phyloP scores from a whole-genome alignment of 2,888 invertebrate genomes.

The Tyria jacobaeae region DNA sequence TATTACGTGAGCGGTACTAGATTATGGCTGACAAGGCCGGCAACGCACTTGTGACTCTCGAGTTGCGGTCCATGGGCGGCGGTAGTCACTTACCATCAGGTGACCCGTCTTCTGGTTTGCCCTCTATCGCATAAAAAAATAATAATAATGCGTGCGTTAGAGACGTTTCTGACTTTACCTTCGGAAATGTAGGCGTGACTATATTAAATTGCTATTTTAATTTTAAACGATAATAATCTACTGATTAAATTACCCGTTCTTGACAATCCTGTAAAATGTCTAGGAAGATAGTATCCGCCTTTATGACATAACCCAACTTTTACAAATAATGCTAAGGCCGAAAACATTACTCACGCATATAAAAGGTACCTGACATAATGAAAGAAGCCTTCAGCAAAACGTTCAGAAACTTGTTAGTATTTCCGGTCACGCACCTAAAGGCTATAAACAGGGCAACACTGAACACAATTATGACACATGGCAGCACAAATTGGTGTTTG shows the following conservation, averaged over 20 bases:
- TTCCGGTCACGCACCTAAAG: constrained; percentile 39
- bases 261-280: too few species aligned
- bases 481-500: constrained; percentile 34
- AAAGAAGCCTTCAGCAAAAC: constrained; percentile 15
- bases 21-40: too few species aligned
- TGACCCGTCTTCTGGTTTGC: too few species aligned
- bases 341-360: constrained; percentile 21
- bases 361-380: constrained; percentile 45
- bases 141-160: too few species aligned
- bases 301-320: not conserved
- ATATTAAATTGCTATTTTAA: too few species aligned
- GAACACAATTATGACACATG: constrained; percentile 49
- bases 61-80: too few species aligned
- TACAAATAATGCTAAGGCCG: not conserved
- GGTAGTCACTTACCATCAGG: too few species aligned
- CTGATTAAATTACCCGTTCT: not conserved
- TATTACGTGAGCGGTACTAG: too few species aligned
- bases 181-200: too few species aligned
- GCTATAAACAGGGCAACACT: constrained; percentile 44
- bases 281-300: not conserved
- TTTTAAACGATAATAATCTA: not conserved
- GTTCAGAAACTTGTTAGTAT: constrained; percentile 12
- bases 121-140: too few species aligned
- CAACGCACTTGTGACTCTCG: too few species aligned
- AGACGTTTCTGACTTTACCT: too few species aligned